A percentile compares a stretch with the other conserved stretches of the same genome.
phyloP scores from a whole-genome alignment of 2,888 invertebrate species.

The Apodemia duryi region DNA sequence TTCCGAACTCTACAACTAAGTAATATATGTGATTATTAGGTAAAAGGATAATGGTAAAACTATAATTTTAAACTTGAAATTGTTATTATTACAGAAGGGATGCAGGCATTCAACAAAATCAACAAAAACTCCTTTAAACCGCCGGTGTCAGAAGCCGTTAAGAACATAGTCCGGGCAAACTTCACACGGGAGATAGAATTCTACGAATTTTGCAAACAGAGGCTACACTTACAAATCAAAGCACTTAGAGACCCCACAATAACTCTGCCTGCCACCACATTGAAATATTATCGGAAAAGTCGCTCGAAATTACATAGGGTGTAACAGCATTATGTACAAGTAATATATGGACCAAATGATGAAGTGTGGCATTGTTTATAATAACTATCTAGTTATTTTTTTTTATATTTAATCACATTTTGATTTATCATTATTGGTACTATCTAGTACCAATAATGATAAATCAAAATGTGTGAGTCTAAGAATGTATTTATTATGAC shows the following conservation, averaged over 20 bases:
- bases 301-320: constrained; percentile 7
- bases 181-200: constrained; percentile 95
- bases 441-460: too few relatives aligned
- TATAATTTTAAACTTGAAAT: too few relatives aligned
- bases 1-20: too few relatives aligned
- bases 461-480: neutral
- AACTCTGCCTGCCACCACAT: constrained; percentile 45
- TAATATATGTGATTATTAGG: too few relatives aligned
- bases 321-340: neutral
- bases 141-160: constrained; percentile 90
- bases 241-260: constrained; percentile 81
- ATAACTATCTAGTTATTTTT: too few relatives aligned
- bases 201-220: constrained; percentile 92
- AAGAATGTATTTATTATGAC: neutral
- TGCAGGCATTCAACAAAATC: constrained; percentile 87
- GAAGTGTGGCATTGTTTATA: neutral
- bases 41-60: too few relatives aligned
- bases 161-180: constrained; percentile 90
- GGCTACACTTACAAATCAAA: constrained; percentile 88
- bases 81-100: constrained; percentile 80
- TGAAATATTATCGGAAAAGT: constrained; percentile 20
- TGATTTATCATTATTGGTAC: neutral
- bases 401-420: too few relatives aligned
- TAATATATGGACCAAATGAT: constrained; percentile 3
- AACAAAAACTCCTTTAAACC: constrained; percentile 93